These are phyloP conservation scores for Colistium nudipinnis DNA, from an alignment of 2,113 vertebrate genomes.

Conservation along the genomic window DNA sequence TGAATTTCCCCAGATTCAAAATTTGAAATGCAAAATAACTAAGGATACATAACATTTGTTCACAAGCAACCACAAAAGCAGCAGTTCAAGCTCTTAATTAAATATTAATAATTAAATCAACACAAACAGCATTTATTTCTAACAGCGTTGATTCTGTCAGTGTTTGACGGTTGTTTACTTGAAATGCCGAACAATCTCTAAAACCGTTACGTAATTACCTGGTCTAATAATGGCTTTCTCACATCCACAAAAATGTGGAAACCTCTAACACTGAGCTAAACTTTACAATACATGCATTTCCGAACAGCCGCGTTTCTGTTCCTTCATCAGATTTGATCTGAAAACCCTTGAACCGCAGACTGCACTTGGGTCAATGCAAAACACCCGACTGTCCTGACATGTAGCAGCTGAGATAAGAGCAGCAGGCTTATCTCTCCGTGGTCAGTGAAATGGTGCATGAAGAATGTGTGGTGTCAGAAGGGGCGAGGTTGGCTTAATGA, in stretches of 20 bases:
- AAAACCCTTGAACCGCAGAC: constrained; percentile 34
- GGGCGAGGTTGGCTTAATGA: constrained; percentile 64
- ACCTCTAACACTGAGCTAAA: background rate
- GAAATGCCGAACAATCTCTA: background rate
- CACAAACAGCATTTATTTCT: background rate
- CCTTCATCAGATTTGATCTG: constrained; percentile 35
- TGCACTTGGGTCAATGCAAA: constrained; percentile 49
- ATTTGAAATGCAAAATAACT: background rate
- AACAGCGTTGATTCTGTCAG: background rate
- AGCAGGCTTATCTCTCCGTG: constrained; percentile 63
- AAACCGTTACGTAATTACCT: background rate
- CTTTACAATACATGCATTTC: background rate
- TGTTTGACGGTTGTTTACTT: background rate
- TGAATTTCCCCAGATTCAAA: background rate
- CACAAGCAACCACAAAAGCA: background rate
- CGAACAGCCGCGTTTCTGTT: constrained; percentile 1
- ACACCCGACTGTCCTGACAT: constrained; percentile 38
- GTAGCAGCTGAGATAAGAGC: constrained; percentile 68
- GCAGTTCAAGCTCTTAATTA: background rate
- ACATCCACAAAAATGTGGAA: background rate
- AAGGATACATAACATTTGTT: background rate
- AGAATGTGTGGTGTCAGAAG: constrained; percentile 69
- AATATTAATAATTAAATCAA: background rate
- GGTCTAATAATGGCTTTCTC: background rate
- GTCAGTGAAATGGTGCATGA: constrained; percentile 72